These are phyloP conservation scores for Hypocryptadius cinnamomeus DNA, from an alignment of 2,113 vertebrate species.

Conservation along the genomic window DNA sequence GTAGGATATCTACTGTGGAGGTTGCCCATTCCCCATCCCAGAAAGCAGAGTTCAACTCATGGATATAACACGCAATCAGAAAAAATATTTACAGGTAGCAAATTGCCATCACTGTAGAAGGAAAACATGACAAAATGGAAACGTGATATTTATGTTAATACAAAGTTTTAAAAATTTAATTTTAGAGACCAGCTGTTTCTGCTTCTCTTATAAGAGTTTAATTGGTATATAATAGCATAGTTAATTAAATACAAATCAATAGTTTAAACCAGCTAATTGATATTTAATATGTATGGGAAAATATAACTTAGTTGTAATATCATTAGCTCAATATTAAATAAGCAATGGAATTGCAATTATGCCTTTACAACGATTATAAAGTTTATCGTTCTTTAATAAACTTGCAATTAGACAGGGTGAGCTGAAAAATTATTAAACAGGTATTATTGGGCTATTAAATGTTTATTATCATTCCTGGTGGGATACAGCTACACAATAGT, in stretches of 20 bases:
- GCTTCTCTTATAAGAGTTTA: conserved; percentile 71
- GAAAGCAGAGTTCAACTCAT: background rate
- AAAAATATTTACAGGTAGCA: background rate
- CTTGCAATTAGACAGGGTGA: conserved; percentile 66
- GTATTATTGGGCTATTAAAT: conserved; percentile 71
- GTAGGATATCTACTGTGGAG: background rate
- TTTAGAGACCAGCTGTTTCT: conserved; percentile 70
- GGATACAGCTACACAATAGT: conserved; percentile 20
- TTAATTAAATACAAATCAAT: conserved; percentile 82
- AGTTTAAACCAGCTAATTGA: conserved; percentile 77
- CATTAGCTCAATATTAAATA: conserved; percentile 74
- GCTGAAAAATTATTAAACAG: conserved; percentile 71
- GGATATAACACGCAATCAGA: background rate
- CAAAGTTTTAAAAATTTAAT: conserved; percentile 61
- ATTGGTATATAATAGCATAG: conserved; percentile 77
- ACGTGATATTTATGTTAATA: conserved; percentile 44
- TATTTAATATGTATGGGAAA: conserved; percentile 74
- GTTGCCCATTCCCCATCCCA: background rate
- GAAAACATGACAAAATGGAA: background rate
- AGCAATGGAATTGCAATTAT: conserved; percentile 69
- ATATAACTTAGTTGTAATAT: conserved; percentile 67
- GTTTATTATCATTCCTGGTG: conserved; percentile 64
- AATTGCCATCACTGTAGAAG: background rate
- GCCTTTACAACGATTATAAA: conserved; percentile 66
- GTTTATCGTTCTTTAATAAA: conserved; percentile 76